Base-by-base conservation (phyloP, 92 coral and sea anemone genomes). In the Diadumene lineata region DNA sequence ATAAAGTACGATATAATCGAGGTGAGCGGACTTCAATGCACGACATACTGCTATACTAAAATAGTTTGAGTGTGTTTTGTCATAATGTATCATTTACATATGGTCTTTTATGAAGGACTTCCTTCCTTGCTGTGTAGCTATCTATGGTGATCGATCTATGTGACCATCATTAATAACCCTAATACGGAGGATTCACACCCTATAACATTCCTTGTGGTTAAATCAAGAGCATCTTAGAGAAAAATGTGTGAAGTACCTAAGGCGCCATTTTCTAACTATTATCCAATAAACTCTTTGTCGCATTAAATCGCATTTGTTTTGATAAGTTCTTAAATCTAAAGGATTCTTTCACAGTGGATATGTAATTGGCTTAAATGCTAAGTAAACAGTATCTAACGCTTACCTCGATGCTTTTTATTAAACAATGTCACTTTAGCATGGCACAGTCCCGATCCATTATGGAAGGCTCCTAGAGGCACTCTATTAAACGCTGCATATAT, bases 401-500 rank as follows among this genome's bases (percentile, higher is more conserved):
- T 69, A 62, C 68, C 68, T 62, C 27, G 19, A 85, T 56, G 74
- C 67, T 75, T 75, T 11, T 80, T 88, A 32, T 83, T 81, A 3
- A 76, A 83, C 69, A 96, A 86, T 9, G 86, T 84, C 22, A 96
- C 85, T 21, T 80, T 79, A 57, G 92, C 97, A 4, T 69, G 72
- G 70, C 99, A 96, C 38, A 96, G 87, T 2, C 99, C 99, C 0
- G 96, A 81, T 7, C 99, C 99, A 43, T 79, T 78, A 79, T 88
- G 90, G 19, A 88, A 83, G 1, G 57, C 50, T 13, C 97, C 97
- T 34, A 83, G 72, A 1, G 99, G 93, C 0, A 92, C 96, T 13
- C 99, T 80, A 31, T 96, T 96, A 23, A 96, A 92, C 13, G 87
- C 92, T 0, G 90, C 96, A 43, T 86, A 96, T 1, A 96, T 60